phyloP scores from a whole-genome alignment of 2,888 invertebrate genomes.

The Eucriotettix oculatus region DNA sequence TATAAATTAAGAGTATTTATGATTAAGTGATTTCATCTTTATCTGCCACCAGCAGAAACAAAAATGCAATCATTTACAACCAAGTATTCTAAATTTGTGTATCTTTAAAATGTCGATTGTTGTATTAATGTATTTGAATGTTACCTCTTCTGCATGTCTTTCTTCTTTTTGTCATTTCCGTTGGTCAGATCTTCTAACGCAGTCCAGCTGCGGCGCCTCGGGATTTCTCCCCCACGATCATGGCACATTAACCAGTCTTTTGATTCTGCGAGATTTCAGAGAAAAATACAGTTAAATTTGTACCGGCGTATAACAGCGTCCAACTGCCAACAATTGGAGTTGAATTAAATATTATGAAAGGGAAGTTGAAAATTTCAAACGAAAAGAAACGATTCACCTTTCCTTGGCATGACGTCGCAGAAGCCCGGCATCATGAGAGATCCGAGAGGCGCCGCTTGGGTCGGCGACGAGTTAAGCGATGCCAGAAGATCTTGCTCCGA shows the following conservation, averaged over 20 bases:
- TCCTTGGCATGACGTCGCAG: constrained; percentile 6
- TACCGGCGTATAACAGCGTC: too few species aligned
- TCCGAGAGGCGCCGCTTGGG: constrained; percentile 22
- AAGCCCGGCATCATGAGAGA: constrained; percentile 7
- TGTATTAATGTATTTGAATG: too few species aligned
- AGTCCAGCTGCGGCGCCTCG: constrained; percentile 67
- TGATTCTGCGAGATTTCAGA: constrained; percentile 15
- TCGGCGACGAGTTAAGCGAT: constrained; percentile 33
- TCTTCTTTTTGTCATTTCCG: constrained; percentile 34
- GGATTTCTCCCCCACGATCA: constrained; percentile 35
- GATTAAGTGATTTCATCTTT: too few species aligned
- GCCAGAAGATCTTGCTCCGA: constrained; percentile 33
- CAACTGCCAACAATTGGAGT: too few species aligned
- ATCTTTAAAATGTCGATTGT: too few species aligned
- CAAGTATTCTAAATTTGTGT: too few species aligned
- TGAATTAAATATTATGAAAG: too few species aligned
- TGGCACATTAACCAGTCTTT: constrained; percentile 34
- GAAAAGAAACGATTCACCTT: constrained; percentile 3
- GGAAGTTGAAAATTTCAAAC: too few species aligned
- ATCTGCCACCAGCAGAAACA: too few species aligned
- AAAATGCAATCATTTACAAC: too few species aligned
- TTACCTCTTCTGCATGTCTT: constrained; percentile 34
- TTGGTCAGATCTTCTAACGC: constrained; percentile 56
- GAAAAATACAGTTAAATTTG: too few species aligned
- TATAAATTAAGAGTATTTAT: too few species aligned